phyloP scores from a whole-genome alignment of 2,113 vertebrate genomes.

The Zosterops lateralis region DNA sequence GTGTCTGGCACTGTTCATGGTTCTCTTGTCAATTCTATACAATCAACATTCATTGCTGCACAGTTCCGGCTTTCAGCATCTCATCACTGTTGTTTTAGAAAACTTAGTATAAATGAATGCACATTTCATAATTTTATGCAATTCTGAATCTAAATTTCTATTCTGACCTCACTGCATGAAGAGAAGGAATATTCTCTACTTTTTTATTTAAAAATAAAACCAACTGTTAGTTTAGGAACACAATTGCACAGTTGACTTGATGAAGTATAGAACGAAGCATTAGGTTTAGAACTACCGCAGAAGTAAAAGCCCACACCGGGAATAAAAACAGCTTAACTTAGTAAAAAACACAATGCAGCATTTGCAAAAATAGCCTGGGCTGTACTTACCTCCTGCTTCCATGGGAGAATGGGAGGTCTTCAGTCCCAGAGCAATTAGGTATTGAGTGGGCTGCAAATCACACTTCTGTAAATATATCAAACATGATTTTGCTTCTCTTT shows the following conservation, averaged over 20 bases:
- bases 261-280: not conserved
- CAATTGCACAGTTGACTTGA: not conserved
- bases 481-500: not conserved
- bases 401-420: not conserved
- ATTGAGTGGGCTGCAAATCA: not conserved
- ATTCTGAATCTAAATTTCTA: not conserved
- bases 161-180: not conserved
- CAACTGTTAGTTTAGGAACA: not conserved
- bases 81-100: not conserved
- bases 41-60: not conserved
- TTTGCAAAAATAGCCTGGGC: not conserved
- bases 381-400: not conserved
- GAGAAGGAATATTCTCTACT: not conserved
- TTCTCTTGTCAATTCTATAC: not conserved
- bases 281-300: not conserved
- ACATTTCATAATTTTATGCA: not conserved
- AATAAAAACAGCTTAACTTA: not conserved
- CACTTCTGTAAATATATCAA: constrained; percentile 11
- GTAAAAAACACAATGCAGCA: not conserved
- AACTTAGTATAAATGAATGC: not conserved
- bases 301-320: not conserved
- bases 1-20: not conserved
- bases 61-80: not conserved
- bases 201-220: not conserved
- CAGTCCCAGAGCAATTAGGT: not conserved